phyloP scores from a whole-genome alignment of 2,888 invertebrate species.

The Heliconius ethilla region DNA sequence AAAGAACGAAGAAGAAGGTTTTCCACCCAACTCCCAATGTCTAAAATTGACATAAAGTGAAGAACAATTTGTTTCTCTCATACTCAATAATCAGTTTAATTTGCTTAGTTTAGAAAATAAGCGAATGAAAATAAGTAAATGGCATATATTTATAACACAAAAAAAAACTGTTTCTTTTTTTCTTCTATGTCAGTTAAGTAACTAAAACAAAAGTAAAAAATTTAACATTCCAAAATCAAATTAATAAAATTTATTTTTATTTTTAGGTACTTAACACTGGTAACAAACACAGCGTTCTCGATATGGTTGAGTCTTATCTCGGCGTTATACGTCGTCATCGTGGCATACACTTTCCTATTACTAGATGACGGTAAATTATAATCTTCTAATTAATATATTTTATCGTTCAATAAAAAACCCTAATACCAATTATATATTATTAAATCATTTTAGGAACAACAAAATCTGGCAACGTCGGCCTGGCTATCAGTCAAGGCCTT shows the following conservation, averaged over 20 bases:
- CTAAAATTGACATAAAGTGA: background rate
- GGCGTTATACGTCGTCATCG: slow-evolving; percentile 82
- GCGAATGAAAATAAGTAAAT: too few relatives aligned
- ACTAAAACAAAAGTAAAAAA: background rate
- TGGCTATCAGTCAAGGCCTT: slow-evolving; percentile 87
- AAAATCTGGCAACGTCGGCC: slow-evolving; percentile 85
- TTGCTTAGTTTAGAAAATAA: background rate
- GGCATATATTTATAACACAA: background rate
- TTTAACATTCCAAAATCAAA: background rate
- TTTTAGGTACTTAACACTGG: slow-evolving; percentile 81
- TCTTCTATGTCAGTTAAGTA: background rate
- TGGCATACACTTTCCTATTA: slow-evolving; percentile 84
- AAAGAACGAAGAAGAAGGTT: too few relatives aligned
- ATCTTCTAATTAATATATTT: background rate
- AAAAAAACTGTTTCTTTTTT: background rate
- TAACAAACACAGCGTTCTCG: slow-evolving; percentile 84
- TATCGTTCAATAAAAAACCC: background rate
- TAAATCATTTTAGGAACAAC: slow-evolving; percentile 68
- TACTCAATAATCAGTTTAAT: background rate
- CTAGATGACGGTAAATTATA: slow-evolving; percentile 75
- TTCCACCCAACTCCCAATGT: background rate
- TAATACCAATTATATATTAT: background rate
- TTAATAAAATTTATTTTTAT: background rate
- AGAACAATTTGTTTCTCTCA: background rate
- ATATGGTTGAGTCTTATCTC: slow-evolving; percentile 85